These are phyloP conservation scores for Carabus problematicus DNA, from an alignment of 2,888 invertebrate genomes.

Conservation along the genomic window DNA sequence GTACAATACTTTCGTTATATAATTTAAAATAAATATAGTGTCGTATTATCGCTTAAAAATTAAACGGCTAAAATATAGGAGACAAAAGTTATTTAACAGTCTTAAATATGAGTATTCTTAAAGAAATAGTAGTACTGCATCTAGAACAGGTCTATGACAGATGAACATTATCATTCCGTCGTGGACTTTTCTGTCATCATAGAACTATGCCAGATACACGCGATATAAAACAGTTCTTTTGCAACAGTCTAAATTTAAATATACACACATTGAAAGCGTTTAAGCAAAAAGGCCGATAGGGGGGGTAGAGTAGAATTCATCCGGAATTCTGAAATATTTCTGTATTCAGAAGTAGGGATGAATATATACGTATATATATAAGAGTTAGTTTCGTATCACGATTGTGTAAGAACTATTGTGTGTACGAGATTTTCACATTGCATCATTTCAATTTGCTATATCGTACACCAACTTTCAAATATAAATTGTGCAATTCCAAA, in stretches of 20 bases:
- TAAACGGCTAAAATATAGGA: not conserved
- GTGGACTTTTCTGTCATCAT: not conserved
- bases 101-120: constrained; percentile 16
- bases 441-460: too few relatives aligned
- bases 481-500: too few relatives aligned
- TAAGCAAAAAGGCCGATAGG: constrained; percentile 34
- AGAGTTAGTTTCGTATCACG: too few relatives aligned
- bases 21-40: constrained; percentile 38
- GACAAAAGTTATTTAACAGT: constrained; percentile 16
- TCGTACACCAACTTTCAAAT: too few relatives aligned
- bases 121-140: constrained; percentile 9
- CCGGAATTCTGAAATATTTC: not conserved
- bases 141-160: constrained; percentile 2
- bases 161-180: not conserved
- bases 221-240: constrained; percentile 21
- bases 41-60: constrained; percentile 6
- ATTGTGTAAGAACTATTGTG: too few relatives aligned
- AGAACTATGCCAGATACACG: not conserved
- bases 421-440: too few relatives aligned
- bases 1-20: constrained; percentile 28
- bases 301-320: not conserved
- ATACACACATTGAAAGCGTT: constrained; percentile 36
- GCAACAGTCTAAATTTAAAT: constrained; percentile 32
- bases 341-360: not conserved
- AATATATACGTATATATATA: not conserved